Conservation (phyloP, 2,888 invertebrate genomes). For the Melipona bicolor region DNA sequence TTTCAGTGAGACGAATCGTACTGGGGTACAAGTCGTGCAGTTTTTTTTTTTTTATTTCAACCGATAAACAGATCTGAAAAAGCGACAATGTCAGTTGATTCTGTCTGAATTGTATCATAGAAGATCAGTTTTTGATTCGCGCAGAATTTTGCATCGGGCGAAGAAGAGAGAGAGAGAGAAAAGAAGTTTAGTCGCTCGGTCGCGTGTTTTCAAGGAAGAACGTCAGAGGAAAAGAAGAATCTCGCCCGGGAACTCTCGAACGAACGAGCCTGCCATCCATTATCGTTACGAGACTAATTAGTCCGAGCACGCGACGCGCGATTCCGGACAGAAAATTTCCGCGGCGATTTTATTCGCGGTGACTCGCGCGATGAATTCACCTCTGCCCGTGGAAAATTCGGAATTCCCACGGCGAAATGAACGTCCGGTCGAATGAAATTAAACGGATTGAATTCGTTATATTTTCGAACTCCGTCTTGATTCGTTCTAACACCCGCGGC, state of each 20-base stretch:
- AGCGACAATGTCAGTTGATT: not conserved
- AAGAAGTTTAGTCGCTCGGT: no score
- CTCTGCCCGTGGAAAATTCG: not conserved
- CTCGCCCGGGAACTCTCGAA: not conserved
- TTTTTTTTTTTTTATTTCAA: no score
- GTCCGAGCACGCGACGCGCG: not conserved
- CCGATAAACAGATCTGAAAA: not conserved
- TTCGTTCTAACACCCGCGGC: not conserved
- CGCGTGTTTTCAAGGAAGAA: not conserved
- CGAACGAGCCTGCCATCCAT: not conserved
- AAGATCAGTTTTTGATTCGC: no score
- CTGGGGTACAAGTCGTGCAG: no score
- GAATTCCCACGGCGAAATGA: conserved; percentile 2
- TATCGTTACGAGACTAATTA: conserved; percentile 14
- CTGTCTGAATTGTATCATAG: no score
- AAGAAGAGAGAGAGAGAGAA: not conserved
- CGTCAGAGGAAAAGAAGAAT: not conserved
- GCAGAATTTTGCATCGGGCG: not conserved
- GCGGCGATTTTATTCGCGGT: conserved; percentile 11
- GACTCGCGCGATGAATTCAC: not conserved
- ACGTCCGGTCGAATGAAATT: conserved; percentile 11
- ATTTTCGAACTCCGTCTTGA: conserved; percentile 4
- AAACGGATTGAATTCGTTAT: conserved; percentile 13
- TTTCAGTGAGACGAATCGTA: no score
- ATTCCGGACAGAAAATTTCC: conserved; percentile 1